Base-by-base conservation (phyloP, 2,113 vertebrate species). In the Anguilla rostrata region DNA sequence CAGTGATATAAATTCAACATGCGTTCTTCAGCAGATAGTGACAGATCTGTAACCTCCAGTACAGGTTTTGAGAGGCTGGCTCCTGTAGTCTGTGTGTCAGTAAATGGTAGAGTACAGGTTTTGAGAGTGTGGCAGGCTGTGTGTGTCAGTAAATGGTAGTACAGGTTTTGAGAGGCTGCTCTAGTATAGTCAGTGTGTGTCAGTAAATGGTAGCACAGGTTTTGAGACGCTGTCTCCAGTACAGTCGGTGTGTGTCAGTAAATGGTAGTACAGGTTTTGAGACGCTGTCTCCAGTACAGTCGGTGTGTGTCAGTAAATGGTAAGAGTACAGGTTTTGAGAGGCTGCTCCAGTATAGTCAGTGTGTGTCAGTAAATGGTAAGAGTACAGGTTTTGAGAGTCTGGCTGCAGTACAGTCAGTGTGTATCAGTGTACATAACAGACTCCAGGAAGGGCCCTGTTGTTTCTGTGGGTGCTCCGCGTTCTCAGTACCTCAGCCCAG, bases 381-480 rank as follows among this genome's bases (percentile, higher is more conserved):
- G 34, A 75, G n/a, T 75, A 5, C 63, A 71, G 63, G 20, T 7
- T n/a, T 22, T n/a, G 1, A 60, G 56, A 16, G 14, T 3, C 20
- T 8, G 20, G 7, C 16, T 71, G n/a, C 11, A 12, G n/a, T 75
- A 75, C n/a, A 20, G 71, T 75, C 71, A 11, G 71, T 34, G n/a
- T 29, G 71, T n/a, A 12, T 34, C 71, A 34, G 71, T 75, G 11
- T 14, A 75, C 22, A 66, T 66, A 60, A 22, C 60, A 66, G 71
- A 3, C 4, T 75, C n/a, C 26, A 12, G 71, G 26, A 75, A n/a
- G 12, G 71, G n/a, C 71, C 71, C 71, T 83, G 81, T 80, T 41
- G 43, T 84, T 85, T 60, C 86, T 29, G 29, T 12, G 29, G 26
- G 71, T 85, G 85, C 71, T 26, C 75, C 29, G 29, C 18, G n/a